phyloP scores from a whole-genome alignment of 2,888 invertebrate species.

The Exephanes ischioxanthus region DNA sequence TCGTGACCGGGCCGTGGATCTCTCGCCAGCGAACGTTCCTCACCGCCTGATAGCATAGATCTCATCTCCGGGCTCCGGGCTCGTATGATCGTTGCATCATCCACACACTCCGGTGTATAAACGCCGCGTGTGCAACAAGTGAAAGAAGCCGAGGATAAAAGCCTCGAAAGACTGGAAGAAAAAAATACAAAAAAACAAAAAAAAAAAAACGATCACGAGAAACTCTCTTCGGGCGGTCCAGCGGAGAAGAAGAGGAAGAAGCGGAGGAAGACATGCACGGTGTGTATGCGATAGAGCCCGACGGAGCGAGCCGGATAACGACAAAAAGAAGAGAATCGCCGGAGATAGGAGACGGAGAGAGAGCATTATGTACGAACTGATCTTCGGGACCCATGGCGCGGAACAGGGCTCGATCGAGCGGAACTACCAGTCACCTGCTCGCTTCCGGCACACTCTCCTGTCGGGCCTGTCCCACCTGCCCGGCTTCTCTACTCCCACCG shows the following conservation, averaged over 20 bases:
- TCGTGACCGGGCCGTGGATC: slow-evolving; percentile 62
- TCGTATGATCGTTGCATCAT: slow-evolving; percentile 65
- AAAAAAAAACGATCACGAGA: slow-evolving; percentile 40
- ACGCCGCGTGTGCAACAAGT: slow-evolving; percentile 20
- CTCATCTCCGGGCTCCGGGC: slow-evolving; percentile 54
- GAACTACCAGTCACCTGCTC: slow-evolving; percentile 85
- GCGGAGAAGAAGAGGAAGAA: slow-evolving; percentile 55
- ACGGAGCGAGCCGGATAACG: slow-evolving; percentile 53
- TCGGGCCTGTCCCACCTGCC: slow-evolving; percentile 68
- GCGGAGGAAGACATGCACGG: slow-evolving; percentile 60
- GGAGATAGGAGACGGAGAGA: slow-evolving; percentile 64
- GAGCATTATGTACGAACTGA: slow-evolving; percentile 76
- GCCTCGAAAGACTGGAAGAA: background rate
- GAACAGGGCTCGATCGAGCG: slow-evolving; percentile 84
- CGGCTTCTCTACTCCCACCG: slow-evolving; percentile 32
- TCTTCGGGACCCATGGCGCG: slow-evolving; percentile 83
- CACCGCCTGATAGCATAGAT: slow-evolving; percentile 54
- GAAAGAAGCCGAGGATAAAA: slow-evolving; percentile 37
- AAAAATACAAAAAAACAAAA: no score
- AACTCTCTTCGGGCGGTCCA: slow-evolving; percentile 46
- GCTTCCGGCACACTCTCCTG: slow-evolving; percentile 82
- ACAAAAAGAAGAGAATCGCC: slow-evolving; percentile 39
- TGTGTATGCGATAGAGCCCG: slow-evolving; percentile 57
- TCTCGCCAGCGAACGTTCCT: slow-evolving; percentile 47
- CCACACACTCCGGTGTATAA: slow-evolving; percentile 8